Percentiles rank a stretch among this genome's conserved stretches.
Conservation (phyloP, 2,113 vertebrate species). For the Pterocles burchelli region DNA sequence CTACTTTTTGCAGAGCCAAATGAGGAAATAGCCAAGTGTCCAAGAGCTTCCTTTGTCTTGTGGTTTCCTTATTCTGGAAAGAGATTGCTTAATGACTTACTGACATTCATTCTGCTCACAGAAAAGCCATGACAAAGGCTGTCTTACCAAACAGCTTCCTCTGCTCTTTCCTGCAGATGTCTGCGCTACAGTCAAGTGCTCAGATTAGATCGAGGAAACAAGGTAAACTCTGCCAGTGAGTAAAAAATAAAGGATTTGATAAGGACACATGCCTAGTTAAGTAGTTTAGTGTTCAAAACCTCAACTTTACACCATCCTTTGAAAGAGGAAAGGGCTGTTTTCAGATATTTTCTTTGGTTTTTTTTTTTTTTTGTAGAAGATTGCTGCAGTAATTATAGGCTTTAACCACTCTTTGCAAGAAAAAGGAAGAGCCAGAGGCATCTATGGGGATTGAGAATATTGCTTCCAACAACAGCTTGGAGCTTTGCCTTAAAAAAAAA, state of each 20-base stretch:
- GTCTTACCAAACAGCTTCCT: conserved; percentile 38
- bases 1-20: not conserved
- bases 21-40: not conserved
- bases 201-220: not conserved
- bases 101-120: not conserved
- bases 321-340: not conserved
- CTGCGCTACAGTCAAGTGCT: accelerated
- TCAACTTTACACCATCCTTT: not conserved
- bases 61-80: not conserved
- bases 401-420: not conserved
- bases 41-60: not conserved
- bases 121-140: not conserved
- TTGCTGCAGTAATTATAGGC: not conserved
- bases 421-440: not conserved
- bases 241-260: not conserved
- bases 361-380: accelerated
- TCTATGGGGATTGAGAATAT: not conserved
- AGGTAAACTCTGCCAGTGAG: not conserved
- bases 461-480: not conserved
- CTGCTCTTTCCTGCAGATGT: not conserved
- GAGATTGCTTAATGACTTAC: not conserved
- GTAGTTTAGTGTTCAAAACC: not conserved
- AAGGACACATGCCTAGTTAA: too few species aligned
- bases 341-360: not conserved
- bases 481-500: not conserved